Evolutionary conservation across 2,888 invertebrate genomes (phyloP), one percentile per base, ranked within the genome.

Genomic region (Cheilosia impressa): DNA sequence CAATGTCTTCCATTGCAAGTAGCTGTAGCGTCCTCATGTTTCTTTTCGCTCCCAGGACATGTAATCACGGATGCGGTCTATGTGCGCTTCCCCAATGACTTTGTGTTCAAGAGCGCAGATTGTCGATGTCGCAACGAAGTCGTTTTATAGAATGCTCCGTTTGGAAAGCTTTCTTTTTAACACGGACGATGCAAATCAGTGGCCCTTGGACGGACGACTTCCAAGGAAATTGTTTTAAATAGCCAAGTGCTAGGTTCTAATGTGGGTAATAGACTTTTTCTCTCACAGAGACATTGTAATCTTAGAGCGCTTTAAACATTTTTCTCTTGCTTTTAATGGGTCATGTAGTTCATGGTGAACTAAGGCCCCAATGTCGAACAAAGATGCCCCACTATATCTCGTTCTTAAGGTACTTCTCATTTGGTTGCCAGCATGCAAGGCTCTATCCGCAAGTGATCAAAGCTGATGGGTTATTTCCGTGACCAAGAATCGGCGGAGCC

Each of bases 61-160:
- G 71, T 84, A 79, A 79, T 84, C 75, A 84, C 79, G 65, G 57
- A 66, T 80, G 79, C 52, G 75, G 84, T 60, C 31, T 75, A 69
- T 41, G 55, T 65, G 53, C 52, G 52, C 60, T 47, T 19, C 50
- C 45, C 71, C 43, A 57, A 68, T 41, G 78, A 68, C 50, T 78
- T 63, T 68, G 50, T 63, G 50, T 58, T 66, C 55, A 72, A 77
- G 65, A 72, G 77, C 65, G 66, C 82, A 77, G 77, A 83, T 73
- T 83, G 83, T 73, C 78, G 63, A 78, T 79, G 66, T 65, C 53
- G 65, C 58, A 55, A 17, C 34, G 47, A 38, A 60, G 45, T 58
- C 47, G 69, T 41, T 41, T 41, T 45, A 45, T 66, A 34, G 58
- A 62, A 71, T 66, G 72, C 66, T 60, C 55, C 41, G 38, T 60